Evolutionary conservation across 1,140 invertebrate species (phyloP).

Genomic region (Trichoplusia ni): DNA sequence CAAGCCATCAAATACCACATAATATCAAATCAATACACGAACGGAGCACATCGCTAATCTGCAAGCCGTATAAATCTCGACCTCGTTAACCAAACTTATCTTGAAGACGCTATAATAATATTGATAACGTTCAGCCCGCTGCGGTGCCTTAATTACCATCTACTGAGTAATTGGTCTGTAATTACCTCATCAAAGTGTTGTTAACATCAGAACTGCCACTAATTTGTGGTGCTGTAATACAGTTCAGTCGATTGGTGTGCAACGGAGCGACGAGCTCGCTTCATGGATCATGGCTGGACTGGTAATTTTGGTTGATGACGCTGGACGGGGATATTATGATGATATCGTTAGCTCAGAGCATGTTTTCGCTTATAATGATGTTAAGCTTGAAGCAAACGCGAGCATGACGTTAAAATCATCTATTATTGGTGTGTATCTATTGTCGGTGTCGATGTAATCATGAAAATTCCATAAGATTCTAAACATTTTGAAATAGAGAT

Average conservation of each 20-base stretch:
- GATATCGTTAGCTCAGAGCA: too few relatives aligned
- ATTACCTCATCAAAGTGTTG: conserved; percentile 27
- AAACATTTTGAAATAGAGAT: too few relatives aligned
- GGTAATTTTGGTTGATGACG: not conserved
- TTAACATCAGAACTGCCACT: conserved; percentile 10
- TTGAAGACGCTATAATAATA: conserved; percentile 13
- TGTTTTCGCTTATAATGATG: too few relatives aligned
- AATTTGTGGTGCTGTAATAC: conserved; percentile 15
- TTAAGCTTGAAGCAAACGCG: too few relatives aligned
- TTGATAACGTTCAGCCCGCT: conserved; percentile 7
- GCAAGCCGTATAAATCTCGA: not conserved
- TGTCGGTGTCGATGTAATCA: too few relatives aligned
- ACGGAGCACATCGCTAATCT: too few relatives aligned
- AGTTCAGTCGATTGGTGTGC: conserved; percentile 8
- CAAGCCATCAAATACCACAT: too few relatives aligned
- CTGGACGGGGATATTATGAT: too few relatives aligned
- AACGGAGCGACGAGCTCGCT: not conserved
- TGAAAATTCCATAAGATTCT: too few relatives aligned
- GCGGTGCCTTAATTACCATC: conserved; percentile 26
- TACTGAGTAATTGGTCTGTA: conserved; percentile 25
- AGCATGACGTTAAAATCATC: too few relatives aligned
- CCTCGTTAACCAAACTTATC: conserved; percentile 12
- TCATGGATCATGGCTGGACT: not conserved
- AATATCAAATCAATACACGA: too few relatives aligned
- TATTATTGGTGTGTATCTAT: too few relatives aligned